A percentile compares a stretch with the other conserved stretches of the same genome.
phyloP scores from a whole-genome alignment of 2,888 invertebrate species.

The Tachina fera region DNA sequence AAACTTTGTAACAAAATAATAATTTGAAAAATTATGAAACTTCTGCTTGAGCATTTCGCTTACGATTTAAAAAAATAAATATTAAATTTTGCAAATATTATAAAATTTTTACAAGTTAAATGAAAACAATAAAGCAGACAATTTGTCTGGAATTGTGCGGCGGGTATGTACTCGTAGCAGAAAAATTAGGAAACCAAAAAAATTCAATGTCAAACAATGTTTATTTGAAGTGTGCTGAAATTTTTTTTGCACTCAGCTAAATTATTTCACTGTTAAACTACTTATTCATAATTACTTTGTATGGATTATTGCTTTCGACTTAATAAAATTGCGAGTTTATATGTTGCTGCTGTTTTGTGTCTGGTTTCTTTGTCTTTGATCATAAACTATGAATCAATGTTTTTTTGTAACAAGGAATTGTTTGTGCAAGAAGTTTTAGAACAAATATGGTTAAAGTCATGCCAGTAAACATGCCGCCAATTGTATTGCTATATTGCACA shows the following conservation, averaged over 20 bases:
- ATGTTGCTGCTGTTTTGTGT: constrained; percentile 26
- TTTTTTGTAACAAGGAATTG: background rate
- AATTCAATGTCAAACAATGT: constrained; percentile 43
- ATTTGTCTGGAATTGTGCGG: constrained; percentile 54
- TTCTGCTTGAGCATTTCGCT: background rate
- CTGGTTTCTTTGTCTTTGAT: constrained; percentile 43
- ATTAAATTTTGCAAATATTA: constrained; percentile 36
- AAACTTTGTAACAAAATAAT: constrained; percentile 38
- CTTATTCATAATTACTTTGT: constrained; percentile 49
- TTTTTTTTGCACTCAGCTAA: constrained; percentile 18
- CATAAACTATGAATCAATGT: constrained; percentile 46
- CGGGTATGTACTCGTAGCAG: background rate
- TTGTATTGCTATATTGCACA: constrained; percentile 46
- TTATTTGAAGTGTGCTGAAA: constrained; percentile 5
- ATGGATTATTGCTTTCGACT: background rate
- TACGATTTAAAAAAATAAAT: background rate
- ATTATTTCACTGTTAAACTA: constrained; percentile 41
- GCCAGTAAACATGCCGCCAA: constrained; percentile 72
- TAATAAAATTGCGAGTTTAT: background rate
- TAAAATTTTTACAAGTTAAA: constrained; percentile 41
- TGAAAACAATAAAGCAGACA: constrained; percentile 67
- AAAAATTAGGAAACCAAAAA: background rate
- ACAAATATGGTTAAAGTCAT: constrained; percentile 81
- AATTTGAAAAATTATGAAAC: background rate
- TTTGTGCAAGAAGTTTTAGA: constrained; percentile 22